Base-by-base conservation (phyloP, 92 coral and sea anemone genomes). In the Paramuricea clavata region DNA sequence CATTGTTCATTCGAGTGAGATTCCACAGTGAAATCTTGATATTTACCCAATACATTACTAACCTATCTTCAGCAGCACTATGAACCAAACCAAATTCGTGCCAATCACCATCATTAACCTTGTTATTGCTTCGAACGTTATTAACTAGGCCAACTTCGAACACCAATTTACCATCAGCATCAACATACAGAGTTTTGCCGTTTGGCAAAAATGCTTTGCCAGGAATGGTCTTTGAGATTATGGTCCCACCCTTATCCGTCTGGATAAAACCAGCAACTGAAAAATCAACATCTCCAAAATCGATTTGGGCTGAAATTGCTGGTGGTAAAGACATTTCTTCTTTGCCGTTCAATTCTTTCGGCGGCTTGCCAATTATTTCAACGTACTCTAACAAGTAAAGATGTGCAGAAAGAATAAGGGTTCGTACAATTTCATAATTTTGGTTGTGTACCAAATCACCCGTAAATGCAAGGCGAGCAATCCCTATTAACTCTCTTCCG, bases 61-160 rank as follows among this genome's bases (percentile, higher is more conserved):
- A 79, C 84, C 84, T 79, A 57, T 79, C 84, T 27, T 79, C 72
- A 61, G 56, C 33, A 7, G 70, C 84, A 5, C 33, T 35, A 67
- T 79, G 84, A 3, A 79, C 84, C 5, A 79, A 8, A 34, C 84
- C 84, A 79, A 79, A 28, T 61, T 79, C 84, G 39, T 79, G 84
- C 84, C 84, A 79, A 42, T 79, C 59, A 21, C 65, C 67, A 30
- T 79, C 84, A 41, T 79, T 79, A 6, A 79, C 73, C 36, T 60
- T 79, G 19, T 6, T 36, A 30, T 79, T 79, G 21, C 84, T 79
- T 33, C 34, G 13, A 0, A 61, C 52, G 9, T 79, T 79, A 11
- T 12, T 54, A 12, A 39, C 50, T 12, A 79, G 73, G 1, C 73
- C 84, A 79, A 79, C 35, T 22, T 79, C 84, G 30, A 79, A 79